Conservation (phyloP, 2,797 vertebrate species). For the Okamejei kenojei region DNA sequence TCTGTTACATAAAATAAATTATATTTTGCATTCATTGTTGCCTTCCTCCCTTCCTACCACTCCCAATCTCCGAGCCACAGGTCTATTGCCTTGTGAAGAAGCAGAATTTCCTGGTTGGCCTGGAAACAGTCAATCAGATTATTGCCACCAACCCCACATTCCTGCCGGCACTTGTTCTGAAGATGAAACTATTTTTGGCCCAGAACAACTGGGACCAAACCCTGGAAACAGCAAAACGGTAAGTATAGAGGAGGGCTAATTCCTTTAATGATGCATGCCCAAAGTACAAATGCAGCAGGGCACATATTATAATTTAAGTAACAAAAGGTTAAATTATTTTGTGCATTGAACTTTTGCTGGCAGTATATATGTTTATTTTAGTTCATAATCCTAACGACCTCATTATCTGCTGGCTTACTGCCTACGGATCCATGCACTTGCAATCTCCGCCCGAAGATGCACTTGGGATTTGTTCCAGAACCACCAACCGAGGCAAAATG, state of each 20-base stretch:
- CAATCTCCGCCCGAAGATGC: too few species aligned
- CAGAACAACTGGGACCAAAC: slow-evolving; percentile 62
- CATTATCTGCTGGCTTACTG: too few species aligned
- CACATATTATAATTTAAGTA: neutral
- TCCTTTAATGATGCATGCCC: neutral
- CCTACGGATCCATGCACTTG: too few species aligned
- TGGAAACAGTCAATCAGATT: slow-evolving; percentile 58
- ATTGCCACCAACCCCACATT: slow-evolving; percentile 51
- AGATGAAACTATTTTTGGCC: slow-evolving; percentile 62
- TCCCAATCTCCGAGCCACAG: slow-evolving; percentile 44
- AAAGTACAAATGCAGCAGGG: neutral
- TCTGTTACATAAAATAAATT: neutral
- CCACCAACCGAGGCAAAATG: too few species aligned
- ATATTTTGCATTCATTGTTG: neutral
- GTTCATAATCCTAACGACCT: too few species aligned
- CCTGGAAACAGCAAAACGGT: slow-evolving; percentile 57
- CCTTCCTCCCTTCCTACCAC: neutral
- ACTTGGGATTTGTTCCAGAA: too few species aligned
- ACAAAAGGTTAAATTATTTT: too few species aligned
- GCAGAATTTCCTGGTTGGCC: slow-evolving; percentile 56
- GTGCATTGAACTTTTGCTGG: too few species aligned
- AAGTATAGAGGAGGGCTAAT: slow-evolving; percentile 29
- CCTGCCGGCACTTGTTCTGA: slow-evolving; percentile 54
- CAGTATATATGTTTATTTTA: too few species aligned
- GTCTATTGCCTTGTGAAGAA: slow-evolving; percentile 54